phyloP scores from a whole-genome alignment of 2,797 vertebrate species.

The Molossus molossus region DNA sequence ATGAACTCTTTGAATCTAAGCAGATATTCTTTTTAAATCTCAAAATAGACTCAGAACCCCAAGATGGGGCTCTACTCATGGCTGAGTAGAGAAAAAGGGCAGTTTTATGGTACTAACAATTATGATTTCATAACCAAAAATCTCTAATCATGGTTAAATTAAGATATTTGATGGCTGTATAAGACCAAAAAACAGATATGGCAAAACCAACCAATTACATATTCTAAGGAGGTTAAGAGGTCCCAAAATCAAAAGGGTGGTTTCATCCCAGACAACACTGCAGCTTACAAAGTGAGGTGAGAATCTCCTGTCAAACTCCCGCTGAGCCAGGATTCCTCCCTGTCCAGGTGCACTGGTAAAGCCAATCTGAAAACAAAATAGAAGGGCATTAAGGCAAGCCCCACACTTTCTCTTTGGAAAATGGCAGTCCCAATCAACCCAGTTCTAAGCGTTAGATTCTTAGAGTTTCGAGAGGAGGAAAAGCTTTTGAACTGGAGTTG shows the following conservation, averaged over 20 bases:
- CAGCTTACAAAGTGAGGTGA: constrained; percentile 97
- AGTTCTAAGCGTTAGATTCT: not conserved
- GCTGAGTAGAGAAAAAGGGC: not conserved
- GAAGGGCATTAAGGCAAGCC: not conserved
- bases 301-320: constrained; percentile 97
- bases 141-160: not conserved
- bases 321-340: constrained; percentile 97
- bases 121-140: not conserved
- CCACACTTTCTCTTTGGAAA: not conserved
- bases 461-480: not conserved
- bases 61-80: not conserved
- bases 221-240: not conserved
- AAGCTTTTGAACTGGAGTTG: not conserved
- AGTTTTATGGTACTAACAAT: not conserved
- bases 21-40: not conserved
- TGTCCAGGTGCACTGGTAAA: constrained; percentile 97
- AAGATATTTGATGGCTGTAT: not conserved
- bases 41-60: not conserved
- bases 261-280: not conserved
- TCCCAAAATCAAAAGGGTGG: not conserved
- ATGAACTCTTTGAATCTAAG: not conserved
- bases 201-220: not conserved
- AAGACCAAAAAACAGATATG: not conserved
- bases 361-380: constrained; percentile 91
- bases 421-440: not conserved